phyloP scores from a whole-genome alignment of 2,113 vertebrate genomes.

The Pyrgilauda ruficollis region DNA sequence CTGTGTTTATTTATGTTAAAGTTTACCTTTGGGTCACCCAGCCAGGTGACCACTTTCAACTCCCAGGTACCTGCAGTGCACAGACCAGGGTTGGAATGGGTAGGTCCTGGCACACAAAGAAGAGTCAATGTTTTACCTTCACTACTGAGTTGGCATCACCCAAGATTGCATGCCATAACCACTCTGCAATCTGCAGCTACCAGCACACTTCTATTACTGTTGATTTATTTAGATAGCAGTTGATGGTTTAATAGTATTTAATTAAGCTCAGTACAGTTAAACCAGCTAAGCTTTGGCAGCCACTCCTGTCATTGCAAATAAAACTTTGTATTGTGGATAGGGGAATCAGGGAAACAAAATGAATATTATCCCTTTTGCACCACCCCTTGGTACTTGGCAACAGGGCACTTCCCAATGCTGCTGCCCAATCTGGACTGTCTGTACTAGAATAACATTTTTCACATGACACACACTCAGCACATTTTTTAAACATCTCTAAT shows the following conservation, averaged over 20 bases:
- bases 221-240: not conserved
- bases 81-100: not conserved
- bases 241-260: not conserved
- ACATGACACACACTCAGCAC: not conserved
- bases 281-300: not conserved
- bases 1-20: not conserved
- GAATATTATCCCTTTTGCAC: not conserved
- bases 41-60: not conserved
- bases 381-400: not conserved
- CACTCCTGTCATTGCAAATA: not conserved
- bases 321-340: not conserved
- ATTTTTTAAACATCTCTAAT: not conserved
- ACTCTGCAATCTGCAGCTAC: not conserved
- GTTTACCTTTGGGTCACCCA: not conserved
- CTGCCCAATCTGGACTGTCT: not conserved
- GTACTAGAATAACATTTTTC: not conserved
- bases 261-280: not conserved
- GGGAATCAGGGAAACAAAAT: not conserved
- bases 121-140: not conserved
- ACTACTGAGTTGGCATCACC: not conserved
- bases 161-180: not conserved
- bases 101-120: not conserved
- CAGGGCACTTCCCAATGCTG: not conserved
- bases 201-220: not conserved
- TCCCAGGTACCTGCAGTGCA: not conserved